These are phyloP conservation scores for Magallana angulata DNA, from an alignment of 1,140 invertebrate species.

Conservation along the genomic window DNA sequence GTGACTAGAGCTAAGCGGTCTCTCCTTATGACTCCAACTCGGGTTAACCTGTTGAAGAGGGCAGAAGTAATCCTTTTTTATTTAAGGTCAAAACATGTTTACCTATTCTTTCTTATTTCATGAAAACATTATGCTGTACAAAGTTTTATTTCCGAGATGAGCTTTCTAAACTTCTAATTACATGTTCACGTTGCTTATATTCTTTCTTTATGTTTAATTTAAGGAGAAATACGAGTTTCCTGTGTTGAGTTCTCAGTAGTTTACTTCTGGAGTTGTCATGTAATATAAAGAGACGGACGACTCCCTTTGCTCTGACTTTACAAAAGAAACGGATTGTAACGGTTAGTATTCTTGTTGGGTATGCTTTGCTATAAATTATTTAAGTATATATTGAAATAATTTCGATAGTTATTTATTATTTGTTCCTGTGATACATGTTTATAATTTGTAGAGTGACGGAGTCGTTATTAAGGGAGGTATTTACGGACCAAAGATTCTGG, in stretches of 20 bases:
- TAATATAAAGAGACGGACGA: slow-evolving; percentile 59
- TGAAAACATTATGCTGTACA: neutral
- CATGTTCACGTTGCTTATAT: neutral
- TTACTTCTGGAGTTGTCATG: slow-evolving; percentile 48
- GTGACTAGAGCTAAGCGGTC: slow-evolving; percentile 76
- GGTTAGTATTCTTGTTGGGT: slow-evolving; percentile 51
- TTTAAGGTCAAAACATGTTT: neutral
- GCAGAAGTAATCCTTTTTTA: slow-evolving; percentile 64
- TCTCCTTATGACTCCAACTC: slow-evolving; percentile 67
- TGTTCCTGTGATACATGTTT: too few species aligned
- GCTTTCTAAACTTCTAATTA: neutral
- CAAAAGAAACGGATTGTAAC: slow-evolving; percentile 59
- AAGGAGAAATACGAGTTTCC: slow-evolving; percentile 68
- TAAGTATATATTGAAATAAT: too few species aligned
- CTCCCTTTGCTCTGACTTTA: slow-evolving; percentile 66
- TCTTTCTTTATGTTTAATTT: slow-evolving; percentile 19
- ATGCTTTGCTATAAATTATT: too few species aligned
- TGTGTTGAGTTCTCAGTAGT: slow-evolving; percentile 58
- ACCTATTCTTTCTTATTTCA: neutral
- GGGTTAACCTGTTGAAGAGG: slow-evolving; percentile 59
- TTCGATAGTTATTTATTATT: neutral
- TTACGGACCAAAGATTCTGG: slow-evolving; percentile 29
- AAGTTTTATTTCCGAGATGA: too few species aligned
- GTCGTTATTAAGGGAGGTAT: neutral
- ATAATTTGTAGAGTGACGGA: neutral